Percentiles rank a stretch among this genome's conserved stretches.
Evolutionary conservation across 2,113 vertebrate genomes (phyloP).

Genomic region (Crocuta crocuta): DNA sequence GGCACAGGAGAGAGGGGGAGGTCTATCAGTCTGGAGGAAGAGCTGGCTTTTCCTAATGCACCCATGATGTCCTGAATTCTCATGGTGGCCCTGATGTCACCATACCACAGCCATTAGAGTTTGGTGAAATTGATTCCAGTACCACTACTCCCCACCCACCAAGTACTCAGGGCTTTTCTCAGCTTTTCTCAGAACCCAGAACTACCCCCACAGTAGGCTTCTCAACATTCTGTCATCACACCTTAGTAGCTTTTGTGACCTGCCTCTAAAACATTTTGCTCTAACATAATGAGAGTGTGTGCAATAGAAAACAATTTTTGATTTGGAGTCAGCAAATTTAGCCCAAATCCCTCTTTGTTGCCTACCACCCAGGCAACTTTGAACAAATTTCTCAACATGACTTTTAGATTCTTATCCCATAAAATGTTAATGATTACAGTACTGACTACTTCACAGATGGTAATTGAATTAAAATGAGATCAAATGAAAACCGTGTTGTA

Average conservation of each 20-base stretch:
- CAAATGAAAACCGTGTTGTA: background rate
- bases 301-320: background rate
- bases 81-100: background rate
- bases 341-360: background rate
- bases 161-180: background rate
- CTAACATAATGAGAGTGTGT: background rate
- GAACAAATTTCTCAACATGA: background rate
- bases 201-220: background rate
- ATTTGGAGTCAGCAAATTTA: background rate
- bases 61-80: background rate
- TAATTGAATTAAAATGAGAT: conserved; percentile 9
- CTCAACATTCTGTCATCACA: background rate
- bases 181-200: background rate
- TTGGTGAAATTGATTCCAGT: background rate
- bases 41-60: background rate
- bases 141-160: background rate
- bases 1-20: fast-evolving
- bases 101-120: background rate
- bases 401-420: background rate
- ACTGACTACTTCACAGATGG: background rate
- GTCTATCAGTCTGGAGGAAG: background rate
- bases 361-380: background rate
- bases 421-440: background rate
- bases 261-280: background rate
- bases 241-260: background rate